Conservation (phyloP, 1,140 invertebrate species). For the Hypothenemus hampei region DNA sequence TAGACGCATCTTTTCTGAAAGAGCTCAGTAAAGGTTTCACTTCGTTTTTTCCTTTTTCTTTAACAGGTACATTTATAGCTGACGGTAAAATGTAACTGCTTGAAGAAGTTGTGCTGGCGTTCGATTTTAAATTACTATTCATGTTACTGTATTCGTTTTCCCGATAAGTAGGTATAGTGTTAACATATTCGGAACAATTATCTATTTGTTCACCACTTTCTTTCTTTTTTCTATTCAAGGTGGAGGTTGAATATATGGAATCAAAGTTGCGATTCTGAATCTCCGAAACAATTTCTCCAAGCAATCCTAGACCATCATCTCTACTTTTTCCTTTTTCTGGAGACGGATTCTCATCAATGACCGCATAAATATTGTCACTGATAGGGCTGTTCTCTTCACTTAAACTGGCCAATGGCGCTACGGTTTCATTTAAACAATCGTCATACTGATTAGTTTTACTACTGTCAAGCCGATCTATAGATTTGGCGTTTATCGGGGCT, state of each 20-base stretch:
- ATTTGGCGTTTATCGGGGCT: conserved; percentile 48
- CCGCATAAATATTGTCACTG: conserved; percentile 77
- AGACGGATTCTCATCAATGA: conserved; percentile 70
- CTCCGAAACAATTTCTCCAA: conserved; percentile 81
- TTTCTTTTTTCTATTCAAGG: conserved; percentile 58
- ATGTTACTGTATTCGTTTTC: conserved; percentile 58
- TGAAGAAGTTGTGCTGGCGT: conserved; percentile 57
- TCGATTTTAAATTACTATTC: conserved; percentile 51
- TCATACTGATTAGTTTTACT: conserved; percentile 56
- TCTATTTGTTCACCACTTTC: conserved; percentile 45
- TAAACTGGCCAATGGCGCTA: conserved; percentile 57
- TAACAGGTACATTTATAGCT: conserved; percentile 56
- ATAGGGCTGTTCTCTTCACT: conserved; percentile 55
- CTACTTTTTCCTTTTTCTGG: conserved; percentile 45
- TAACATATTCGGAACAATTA: conserved; percentile 48
- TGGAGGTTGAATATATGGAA: conserved; percentile 77
- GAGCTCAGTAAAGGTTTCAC: conserved; percentile 33
- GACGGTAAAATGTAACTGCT: conserved; percentile 67
- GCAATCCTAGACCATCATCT: conserved; percentile 61
- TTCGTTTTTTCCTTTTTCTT: conserved; percentile 19
- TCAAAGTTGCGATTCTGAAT: conserved; percentile 79
- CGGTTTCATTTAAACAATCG: conserved; percentile 66
- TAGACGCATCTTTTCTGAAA: conserved; percentile 30
- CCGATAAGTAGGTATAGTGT: conserved; percentile 54
- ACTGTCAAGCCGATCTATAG: conserved; percentile 2